These are phyloP conservation scores for Semicossyphus pulcher DNA, from an alignment of 2,113 vertebrate genomes.

Conservation along the genomic window DNA sequence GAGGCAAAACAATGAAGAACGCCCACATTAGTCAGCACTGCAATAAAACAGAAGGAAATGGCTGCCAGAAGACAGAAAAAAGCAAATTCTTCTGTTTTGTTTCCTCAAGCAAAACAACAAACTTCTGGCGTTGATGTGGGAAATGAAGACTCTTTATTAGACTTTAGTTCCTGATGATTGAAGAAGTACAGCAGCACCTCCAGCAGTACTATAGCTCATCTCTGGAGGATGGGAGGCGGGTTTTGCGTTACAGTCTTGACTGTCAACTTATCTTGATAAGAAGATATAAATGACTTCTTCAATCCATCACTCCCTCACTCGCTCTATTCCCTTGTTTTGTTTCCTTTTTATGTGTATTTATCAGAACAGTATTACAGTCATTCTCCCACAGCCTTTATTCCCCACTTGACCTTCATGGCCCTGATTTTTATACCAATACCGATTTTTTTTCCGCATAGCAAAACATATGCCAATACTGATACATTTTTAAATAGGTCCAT, in stretches of 20 bases:
- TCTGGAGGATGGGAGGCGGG: constrained; percentile 26
- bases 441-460: too few relatives aligned
- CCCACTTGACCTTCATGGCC: neutral
- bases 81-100: constrained; percentile 10
- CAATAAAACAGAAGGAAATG: constrained; percentile 38
- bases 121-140: constrained; percentile 32
- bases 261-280: constrained; percentile 31
- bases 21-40: constrained; percentile 41
- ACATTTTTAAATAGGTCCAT: too few relatives aligned
- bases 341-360: neutral
- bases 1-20: constrained; percentile 51
- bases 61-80: constrained; percentile 10
- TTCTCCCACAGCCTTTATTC: neutral
- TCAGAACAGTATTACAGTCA: neutral
- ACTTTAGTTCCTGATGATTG: constrained; percentile 25
- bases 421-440: neutral
- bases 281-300: constrained; percentile 13
- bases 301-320: constrained; percentile 33
- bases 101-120: constrained; percentile 50
- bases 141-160: constrained; percentile 50
- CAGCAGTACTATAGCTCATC: constrained; percentile 10
- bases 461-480: too few relatives aligned
- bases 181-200: constrained; percentile 28
- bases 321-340: constrained; percentile 12
- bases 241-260: constrained; percentile 9